These are phyloP conservation scores for Serilophus lunatus DNA, from an alignment of 2,113 vertebrate species.

Conservation along the genomic window DNA sequence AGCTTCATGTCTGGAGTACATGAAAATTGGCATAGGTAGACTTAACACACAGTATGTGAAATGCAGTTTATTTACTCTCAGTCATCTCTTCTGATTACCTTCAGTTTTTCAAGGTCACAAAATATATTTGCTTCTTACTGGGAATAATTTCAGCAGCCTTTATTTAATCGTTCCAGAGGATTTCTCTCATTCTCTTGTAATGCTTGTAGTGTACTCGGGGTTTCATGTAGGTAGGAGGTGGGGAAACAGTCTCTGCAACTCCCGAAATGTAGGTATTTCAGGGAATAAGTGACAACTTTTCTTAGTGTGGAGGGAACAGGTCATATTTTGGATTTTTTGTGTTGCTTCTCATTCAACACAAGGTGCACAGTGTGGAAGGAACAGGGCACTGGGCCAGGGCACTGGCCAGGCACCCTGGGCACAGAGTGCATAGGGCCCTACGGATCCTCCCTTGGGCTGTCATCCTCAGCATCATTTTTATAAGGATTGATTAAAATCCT, in stretches of 20 bases:
- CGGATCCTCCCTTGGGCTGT: not conserved
- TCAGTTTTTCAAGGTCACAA: constrained; percentile 34
- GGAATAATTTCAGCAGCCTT: constrained; percentile 8
- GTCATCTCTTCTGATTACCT: constrained; percentile 15
- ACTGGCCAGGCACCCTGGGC: not conserved
- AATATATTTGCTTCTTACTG: constrained; percentile 27
- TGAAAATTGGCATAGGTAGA: not conserved
- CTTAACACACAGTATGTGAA: not conserved
- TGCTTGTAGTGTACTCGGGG: fast-evolving
- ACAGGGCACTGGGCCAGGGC: not conserved
- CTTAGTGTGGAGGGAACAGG: not conserved
- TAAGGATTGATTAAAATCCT: not conserved
- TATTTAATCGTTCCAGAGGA: constrained; percentile 8
- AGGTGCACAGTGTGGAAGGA: not conserved
- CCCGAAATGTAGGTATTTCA: not conserved
- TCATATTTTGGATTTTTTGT: not conserved
- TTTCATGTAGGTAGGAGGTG: not conserved
- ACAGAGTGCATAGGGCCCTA: fast-evolving
- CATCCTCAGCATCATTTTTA: not conserved
- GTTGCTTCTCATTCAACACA: not conserved
- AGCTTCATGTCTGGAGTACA: not conserved
- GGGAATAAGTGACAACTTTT: not conserved
- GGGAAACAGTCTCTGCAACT: not conserved
- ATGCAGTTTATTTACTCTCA: constrained; percentile 41
- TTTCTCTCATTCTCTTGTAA: not conserved